phyloP scores from a whole-genome alignment of 2,797 vertebrate genomes.

The Poecilia picta region DNA sequence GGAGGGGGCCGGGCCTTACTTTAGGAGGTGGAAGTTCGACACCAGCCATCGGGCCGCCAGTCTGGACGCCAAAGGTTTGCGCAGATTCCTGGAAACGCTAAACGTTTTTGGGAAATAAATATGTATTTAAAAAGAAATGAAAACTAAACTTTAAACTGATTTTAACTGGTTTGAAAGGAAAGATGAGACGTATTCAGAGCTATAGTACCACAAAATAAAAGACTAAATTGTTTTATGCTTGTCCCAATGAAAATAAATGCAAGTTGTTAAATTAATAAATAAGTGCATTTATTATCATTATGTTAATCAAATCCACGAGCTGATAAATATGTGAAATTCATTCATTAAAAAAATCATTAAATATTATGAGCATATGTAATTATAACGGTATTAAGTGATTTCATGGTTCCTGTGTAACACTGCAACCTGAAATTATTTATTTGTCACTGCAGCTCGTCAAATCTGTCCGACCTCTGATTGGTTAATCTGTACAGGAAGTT shows the following conservation, averaged over 20 bases:
- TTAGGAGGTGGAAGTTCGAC: slow-evolving; percentile 94
- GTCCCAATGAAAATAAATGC: neutral
- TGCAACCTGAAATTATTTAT: neutral
- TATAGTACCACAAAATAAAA: neutral
- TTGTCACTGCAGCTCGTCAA: neutral
- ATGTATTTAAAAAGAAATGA: no score
- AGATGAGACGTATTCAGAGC: neutral
- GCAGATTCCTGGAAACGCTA: neutral
- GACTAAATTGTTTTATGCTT: neutral
- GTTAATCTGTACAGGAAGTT: neutral
- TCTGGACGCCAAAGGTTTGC: slow-evolving; percentile 92
- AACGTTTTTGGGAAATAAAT: neutral
- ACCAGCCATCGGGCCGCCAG: slow-evolving; percentile 91
- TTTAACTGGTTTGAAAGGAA: neutral
- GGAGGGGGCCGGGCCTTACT: slow-evolving; percentile 93
- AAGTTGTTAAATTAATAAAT: neutral
- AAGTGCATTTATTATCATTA: neutral
- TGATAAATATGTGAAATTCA: neutral
- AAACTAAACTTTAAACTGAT: no score
- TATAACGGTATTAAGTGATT: neutral
- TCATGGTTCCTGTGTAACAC: neutral
- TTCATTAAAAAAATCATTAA: neutral
- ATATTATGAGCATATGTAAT: neutral
- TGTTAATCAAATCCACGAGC: neutral
- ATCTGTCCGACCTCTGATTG: neutral